Percentiles rank a stretch among this genome's conserved stretches.
phyloP scores from a whole-genome alignment of 2,113 vertebrate species.

The Etia nguti region DNA sequence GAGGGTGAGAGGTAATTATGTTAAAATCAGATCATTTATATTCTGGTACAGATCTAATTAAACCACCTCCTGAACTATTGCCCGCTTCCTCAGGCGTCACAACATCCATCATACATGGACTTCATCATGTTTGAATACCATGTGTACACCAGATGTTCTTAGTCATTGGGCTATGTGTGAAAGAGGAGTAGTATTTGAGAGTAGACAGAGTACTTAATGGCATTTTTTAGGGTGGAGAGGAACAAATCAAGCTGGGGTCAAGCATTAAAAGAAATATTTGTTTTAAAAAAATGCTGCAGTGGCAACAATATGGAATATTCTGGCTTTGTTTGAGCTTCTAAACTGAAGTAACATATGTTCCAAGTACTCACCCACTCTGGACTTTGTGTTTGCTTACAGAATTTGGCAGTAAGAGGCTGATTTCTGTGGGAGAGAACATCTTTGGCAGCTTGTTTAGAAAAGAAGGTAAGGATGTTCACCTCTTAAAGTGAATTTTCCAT shows the following conservation, averaged over 20 bases:
- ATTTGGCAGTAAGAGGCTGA: constrained; percentile 20
- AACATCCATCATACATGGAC: constrained; percentile 11
- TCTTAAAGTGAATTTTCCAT: not conserved
- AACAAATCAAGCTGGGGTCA: not conserved
- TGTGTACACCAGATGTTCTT: constrained; percentile 28
- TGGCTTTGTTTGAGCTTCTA: not conserved
- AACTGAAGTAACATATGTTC: not conserved
- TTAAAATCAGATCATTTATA: not conserved
- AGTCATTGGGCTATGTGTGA: not conserved
- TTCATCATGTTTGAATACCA: not conserved
- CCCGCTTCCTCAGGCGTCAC: not conserved
- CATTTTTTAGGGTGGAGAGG: not conserved
- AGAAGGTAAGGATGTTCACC: constrained; percentile 46
- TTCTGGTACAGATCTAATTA: constrained; percentile 24
- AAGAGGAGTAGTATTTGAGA: not conserved
- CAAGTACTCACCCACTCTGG: constrained; percentile 22
- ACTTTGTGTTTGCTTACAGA: constrained; percentile 44
- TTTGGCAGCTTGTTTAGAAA: constrained; percentile 18
- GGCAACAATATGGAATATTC: not conserved
- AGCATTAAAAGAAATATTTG: not conserved
- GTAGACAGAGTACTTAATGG: not conserved
- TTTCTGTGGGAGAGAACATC: constrained; percentile 35
- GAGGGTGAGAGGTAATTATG: constrained; percentile 32
- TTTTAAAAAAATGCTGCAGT: not conserved
- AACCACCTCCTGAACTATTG: not conserved